Evolutionary conservation across 2,113 vertebrate genomes (phyloP), one percentile per base, ranked within the genome.

Genomic region (Heptranchias perlo): DNA sequence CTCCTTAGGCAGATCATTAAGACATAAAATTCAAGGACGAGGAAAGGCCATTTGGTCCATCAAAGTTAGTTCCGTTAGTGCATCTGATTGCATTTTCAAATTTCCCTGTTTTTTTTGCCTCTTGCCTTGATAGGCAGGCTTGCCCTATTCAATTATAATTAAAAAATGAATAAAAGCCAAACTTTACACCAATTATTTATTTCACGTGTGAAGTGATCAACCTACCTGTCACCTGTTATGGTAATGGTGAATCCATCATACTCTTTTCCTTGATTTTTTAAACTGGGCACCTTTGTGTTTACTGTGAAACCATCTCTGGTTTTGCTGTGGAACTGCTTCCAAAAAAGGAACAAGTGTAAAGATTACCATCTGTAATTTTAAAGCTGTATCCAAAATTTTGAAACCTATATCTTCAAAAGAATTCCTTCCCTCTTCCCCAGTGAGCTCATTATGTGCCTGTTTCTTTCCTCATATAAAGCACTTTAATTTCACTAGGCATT

Each of bases 271-370:
- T 98, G 96, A 96, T 99, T 98, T 97, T 98, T 99, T 96, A 99
- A 96, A 97, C 99, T 99, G 96, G 98, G 98, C 64, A 99, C 99
- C 97, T 99, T 99, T 25, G 99, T 99, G 97, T 99, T 99, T 96
- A 99, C 99, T 0, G 99, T 99, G 97, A 99, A 99, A 16, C 99
- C 99, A 96, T 99, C 99, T 98, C 99, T 99, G 62, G 99, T 99
- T 98, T 99, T 99, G 98, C 99, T 99, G 97, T 99, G 99, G 97
- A 99, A 99, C 99, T 99, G 99, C 98, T 99, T 99, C 98, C 98
- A 93, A 25, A 97, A 97, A 39, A 96, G 25, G 23, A 94, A 49
- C 78, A 49, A 87, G 62, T n/a, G 18, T 28, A 18, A 28, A 89
- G 58, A 96, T 86, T 47, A 94, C 93, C 93, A 47, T 28, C 13